Evolutionary conservation across 2,888 invertebrate genomes (phyloP).

Genomic region (Ceraclea dissimilis): DNA sequence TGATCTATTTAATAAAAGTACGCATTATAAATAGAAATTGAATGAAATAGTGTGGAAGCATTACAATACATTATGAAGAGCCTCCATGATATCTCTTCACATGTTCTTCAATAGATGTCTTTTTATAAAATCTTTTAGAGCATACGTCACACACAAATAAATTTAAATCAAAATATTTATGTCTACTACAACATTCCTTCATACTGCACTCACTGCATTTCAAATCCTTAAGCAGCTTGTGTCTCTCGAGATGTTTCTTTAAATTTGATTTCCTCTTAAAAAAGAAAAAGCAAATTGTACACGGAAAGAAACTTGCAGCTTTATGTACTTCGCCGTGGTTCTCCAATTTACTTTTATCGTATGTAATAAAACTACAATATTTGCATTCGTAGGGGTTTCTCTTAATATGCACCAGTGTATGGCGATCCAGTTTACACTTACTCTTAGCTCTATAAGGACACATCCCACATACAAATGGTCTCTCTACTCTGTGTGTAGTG

Average conservation of each 20-base stretch:
- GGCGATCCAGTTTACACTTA: not conserved
- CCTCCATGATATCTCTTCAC: not conserved
- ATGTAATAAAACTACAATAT: not conserved
- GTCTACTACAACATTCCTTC: not conserved
- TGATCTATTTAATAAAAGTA: too few relatives aligned
- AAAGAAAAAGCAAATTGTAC: not conserved
- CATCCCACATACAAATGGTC: not conserved
- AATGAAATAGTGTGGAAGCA: too few relatives aligned
- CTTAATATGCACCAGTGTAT: not conserved
- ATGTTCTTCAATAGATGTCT: not conserved
- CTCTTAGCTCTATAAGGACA: not conserved
- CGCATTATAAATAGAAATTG: too few relatives aligned
- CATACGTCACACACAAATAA: not conserved
- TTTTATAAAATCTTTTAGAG: not conserved
- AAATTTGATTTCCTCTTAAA: not conserved
- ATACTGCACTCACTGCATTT: not conserved
- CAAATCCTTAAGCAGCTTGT: not conserved
- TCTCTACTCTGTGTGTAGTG: not conserved
- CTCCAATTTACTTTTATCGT: not conserved
- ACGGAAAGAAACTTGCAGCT: not conserved
- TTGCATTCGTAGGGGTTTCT: not conserved
- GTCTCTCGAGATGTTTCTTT: not conserved
- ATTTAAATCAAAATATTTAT: not conserved
- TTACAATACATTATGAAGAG: too few relatives aligned
- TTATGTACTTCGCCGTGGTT: not conserved